These are phyloP conservation scores for Eupeodes luniger DNA, from an alignment of 2,888 invertebrate species.

Conservation along the genomic window DNA sequence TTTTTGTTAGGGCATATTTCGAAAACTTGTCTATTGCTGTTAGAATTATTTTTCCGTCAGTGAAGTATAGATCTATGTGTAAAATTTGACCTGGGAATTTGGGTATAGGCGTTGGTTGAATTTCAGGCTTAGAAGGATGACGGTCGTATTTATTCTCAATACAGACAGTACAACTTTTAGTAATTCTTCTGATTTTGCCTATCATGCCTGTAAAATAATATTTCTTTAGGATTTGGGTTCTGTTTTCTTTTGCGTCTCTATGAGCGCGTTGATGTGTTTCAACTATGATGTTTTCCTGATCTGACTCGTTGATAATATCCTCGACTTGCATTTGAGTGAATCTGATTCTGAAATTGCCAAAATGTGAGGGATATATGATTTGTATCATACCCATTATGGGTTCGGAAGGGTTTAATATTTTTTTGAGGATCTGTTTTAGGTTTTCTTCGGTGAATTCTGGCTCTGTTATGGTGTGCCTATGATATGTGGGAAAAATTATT, in stretches of 20 bases:
- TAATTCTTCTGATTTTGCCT: conserved; percentile 51
- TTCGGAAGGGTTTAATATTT: not conserved
- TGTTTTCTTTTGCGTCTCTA: conserved; percentile 25
- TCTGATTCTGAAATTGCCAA: not conserved
- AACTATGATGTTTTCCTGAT: too few relatives aligned
- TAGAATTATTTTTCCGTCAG: conserved; percentile 25
- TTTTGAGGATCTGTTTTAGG: not conserved
- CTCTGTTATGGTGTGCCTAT: too few relatives aligned
- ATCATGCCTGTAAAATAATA: conserved; percentile 67
- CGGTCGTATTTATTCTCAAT: conserved; percentile 62
- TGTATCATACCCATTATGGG: not conserved
- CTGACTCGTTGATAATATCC: too few relatives aligned
- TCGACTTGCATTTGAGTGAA: too few relatives aligned
- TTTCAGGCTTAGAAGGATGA: conserved; percentile 41
- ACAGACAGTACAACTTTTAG: conserved; percentile 59
- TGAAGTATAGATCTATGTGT: conserved; percentile 51
- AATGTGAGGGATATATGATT: not conserved
- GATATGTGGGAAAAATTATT: too few relatives aligned
- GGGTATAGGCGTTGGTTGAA: conserved; percentile 39
- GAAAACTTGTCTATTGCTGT: conserved; percentile 35
- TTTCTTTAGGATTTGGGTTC: conserved; percentile 55
- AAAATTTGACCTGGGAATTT: conserved; percentile 45
- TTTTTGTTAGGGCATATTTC: conserved; percentile 9
- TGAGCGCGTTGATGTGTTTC: too few relatives aligned
- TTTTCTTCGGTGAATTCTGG: too few relatives aligned